phyloP scores from a whole-genome alignment of 2,113 vertebrate species.

The Myotis davidii region DNA sequence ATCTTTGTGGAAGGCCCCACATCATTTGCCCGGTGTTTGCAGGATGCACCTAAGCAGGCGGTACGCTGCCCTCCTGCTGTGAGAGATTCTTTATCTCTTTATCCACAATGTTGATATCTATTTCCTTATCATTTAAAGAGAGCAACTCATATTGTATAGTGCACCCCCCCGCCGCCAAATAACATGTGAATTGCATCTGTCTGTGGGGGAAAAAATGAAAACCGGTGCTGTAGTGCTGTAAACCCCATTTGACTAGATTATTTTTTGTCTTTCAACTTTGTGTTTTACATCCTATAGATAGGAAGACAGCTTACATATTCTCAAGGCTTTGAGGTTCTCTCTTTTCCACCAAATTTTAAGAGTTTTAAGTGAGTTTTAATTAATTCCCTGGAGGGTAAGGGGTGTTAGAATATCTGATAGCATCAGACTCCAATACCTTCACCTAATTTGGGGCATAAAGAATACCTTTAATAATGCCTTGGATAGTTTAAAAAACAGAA shows the following conservation, averaged over 20 bases:
- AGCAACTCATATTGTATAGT: neutral
- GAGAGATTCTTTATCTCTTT: constrained; percentile 58
- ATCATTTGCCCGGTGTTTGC: constrained; percentile 59
- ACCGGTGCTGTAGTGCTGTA: neutral
- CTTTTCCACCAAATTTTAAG: neutral
- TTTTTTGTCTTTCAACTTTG: constrained; percentile 18
- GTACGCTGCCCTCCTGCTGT: neutral
- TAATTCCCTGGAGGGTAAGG: neutral
- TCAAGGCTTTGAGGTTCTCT: constrained; percentile 34
- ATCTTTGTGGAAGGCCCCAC: constrained; percentile 65
- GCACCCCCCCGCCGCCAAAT: neutral
- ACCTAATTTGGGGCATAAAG: neutral
- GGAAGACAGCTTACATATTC: constrained; percentile 15
- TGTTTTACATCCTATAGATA: neutral
- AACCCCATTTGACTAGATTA: neutral
- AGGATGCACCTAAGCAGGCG: constrained; percentile 9
- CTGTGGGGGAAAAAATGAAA: neutral
- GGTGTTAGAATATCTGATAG: neutral
- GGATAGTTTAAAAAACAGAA: constrained; percentile 50
- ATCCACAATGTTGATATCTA: constrained; percentile 29
- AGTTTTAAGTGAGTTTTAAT: constrained; percentile 68
- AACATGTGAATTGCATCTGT: constrained; percentile 38
- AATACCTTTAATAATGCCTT: constrained; percentile 30
- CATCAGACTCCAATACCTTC: neutral
- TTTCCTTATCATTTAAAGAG: constrained; percentile 55